These are phyloP conservation scores for Eublepharis macularius DNA, from an alignment of 2,113 vertebrate genomes.

Conservation along the genomic window DNA sequence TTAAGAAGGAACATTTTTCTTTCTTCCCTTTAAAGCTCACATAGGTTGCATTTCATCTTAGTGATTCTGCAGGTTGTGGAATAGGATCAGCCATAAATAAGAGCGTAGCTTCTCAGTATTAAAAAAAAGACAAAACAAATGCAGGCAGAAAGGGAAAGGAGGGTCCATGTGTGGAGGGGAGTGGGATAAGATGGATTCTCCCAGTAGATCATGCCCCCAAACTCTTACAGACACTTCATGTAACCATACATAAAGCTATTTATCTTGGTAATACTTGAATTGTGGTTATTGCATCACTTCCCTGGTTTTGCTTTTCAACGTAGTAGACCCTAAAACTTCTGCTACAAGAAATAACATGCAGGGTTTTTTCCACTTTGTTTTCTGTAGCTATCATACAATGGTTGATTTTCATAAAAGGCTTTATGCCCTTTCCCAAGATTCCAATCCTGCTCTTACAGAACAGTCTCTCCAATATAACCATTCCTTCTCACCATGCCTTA, in stretches of 20 bases:
- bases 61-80: background rate
- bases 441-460: background rate
- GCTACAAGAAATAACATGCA: no score
- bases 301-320: no score
- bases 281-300: no score
- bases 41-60: background rate
- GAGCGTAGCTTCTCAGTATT: background rate
- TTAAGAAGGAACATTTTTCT: background rate
- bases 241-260: background rate
- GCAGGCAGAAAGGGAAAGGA: background rate
- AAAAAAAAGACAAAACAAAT: background rate
- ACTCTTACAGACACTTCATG: background rate
- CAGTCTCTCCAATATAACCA: background rate
- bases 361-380: no score
- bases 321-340: no score
- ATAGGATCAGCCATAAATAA: background rate
- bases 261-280: background rate
- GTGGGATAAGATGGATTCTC: background rate
- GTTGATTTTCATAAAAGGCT: no score
- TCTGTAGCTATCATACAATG: no score
- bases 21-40: background rate
- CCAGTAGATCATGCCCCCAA: background rate
- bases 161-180: background rate
- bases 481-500: background rate
- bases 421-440: background rate